Conservation (phyloP, 35 echinoderm and acorn worm species). For the Apostichopus californicus region DNA sequence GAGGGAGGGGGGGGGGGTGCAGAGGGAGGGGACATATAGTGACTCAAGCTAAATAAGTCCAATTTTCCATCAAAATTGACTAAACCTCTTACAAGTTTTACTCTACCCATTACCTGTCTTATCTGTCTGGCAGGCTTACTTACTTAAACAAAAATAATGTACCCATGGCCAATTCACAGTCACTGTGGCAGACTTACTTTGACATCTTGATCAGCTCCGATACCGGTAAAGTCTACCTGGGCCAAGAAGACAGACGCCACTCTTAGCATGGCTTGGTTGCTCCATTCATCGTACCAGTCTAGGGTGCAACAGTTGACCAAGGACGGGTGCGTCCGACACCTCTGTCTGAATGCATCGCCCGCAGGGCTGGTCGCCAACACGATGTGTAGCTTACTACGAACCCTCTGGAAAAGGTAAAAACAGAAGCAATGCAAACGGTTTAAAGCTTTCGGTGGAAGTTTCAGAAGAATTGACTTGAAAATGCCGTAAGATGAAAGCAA, state of each 20-base stretch:
- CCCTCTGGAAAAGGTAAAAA: constrained; percentile 51
- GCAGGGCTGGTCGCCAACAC: constrained; percentile 95
- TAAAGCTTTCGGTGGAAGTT: too few species aligned
- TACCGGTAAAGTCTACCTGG: constrained; percentile 86
- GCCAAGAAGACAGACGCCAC: constrained; percentile 93
- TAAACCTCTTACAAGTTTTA: too few species aligned
- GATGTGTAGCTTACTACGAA: constrained; percentile 76
- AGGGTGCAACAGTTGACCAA: constrained; percentile 96
- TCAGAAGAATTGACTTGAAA: too few species aligned
- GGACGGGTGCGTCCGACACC: constrained; percentile 92
- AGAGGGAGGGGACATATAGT: too few species aligned
- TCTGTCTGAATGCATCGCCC: constrained; percentile 89
- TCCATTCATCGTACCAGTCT: constrained; percentile 99
- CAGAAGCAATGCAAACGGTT: not conserved
- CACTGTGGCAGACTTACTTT: constrained; percentile 47
- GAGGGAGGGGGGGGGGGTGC: too few species aligned
- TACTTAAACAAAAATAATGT: too few species aligned
- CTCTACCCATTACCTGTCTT: too few species aligned
- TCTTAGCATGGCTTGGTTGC: constrained; percentile 83
- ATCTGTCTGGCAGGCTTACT: too few species aligned
- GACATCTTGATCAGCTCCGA: constrained; percentile 73
- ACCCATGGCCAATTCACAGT: too few species aligned
- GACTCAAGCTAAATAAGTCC: too few species aligned
- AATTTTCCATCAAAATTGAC: too few species aligned
- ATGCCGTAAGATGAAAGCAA: too few species aligned